Base-by-base conservation (phyloP, 2,888 invertebrate species). In the Acleris emargana region DNA sequence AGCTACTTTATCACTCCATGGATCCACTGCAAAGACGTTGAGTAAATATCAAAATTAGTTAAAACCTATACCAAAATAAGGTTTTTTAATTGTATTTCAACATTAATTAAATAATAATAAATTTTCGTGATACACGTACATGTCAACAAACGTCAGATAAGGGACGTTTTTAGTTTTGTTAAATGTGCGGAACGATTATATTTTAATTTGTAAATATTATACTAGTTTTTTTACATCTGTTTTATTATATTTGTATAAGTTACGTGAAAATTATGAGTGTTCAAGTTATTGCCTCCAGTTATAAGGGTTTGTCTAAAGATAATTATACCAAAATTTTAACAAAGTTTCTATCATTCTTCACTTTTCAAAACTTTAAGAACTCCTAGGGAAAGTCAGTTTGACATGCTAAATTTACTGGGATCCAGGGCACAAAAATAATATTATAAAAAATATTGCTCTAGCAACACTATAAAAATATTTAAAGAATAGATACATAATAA, bases 1-100 rank as follows among this genome's bases (percentile, higher is more conserved):
- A 49, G 54, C 58, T 60, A 70, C 28, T 62, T 64, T 70, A 68
- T 71, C 62, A 67, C 54, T 71, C 69, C 72, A 68, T 71, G 58
- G 59, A 60, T 50, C 22, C 49, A 28, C 49, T 22, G 60, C 20
- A 49, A 17, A 17, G 22, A 17, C 18, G 18, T 25, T 38, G 53
- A 25, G 32, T 20, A 7, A 22, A 50, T 58, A 38, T 47, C 4
- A 25, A 32, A 7, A 17, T 50, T 45, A 3, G 38, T 58, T 64
- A 11, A 25, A 3, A 28, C n/a, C 49, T 16, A 38, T 5, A 4
- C 38, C 49, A 25, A 25, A 47, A 13, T 13, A 25, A 54, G 22
- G 49, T 53, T 47, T 58, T 64, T 5, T 16, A 38, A 47, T 45
- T 42, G n/a, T 59, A 45, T 11, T 43, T 25, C 47, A 25, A 28